phyloP scores from a whole-genome alignment of 2,888 invertebrate species.

The Cheilosia vulpina region DNA sequence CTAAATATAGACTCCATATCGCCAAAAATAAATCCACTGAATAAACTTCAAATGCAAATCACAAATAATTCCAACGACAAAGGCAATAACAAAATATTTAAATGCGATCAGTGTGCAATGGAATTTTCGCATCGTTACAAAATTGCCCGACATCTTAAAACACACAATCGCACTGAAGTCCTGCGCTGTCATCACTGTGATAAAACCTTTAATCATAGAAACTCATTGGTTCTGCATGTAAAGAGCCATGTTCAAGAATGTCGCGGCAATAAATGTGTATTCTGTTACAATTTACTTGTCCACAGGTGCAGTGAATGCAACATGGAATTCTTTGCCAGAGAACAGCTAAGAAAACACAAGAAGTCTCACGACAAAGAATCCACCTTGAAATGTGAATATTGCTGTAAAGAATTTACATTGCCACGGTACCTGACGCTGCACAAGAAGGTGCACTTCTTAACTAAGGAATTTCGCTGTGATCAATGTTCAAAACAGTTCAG shows the following conservation, averaged over 20 bases:
- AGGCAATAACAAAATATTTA: constrained; percentile 16
- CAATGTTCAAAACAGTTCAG: constrained; percentile 51
- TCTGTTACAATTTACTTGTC: constrained; percentile 58
- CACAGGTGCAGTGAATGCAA: constrained; percentile 48
- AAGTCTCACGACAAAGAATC: constrained; percentile 30
- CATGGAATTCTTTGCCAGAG: constrained; percentile 58
- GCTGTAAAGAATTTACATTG: constrained; percentile 48
- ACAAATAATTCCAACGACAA: neutral
- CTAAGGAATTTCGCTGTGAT: constrained; percentile 43
- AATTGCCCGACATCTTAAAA: constrained; percentile 43
- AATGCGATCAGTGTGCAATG: constrained; percentile 59
- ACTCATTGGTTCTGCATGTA: constrained; percentile 59
- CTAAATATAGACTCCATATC: constrained; percentile 46
- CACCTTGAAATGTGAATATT: constrained; percentile 53
- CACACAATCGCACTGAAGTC: constrained; percentile 27
- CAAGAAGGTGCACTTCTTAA: constrained; percentile 32
- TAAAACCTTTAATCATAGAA: constrained; percentile 57
- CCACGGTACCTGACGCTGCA: constrained; percentile 53
- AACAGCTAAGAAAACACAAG: constrained; percentile 54
- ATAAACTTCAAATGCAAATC: constrained; percentile 3
- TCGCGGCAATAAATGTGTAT: constrained; percentile 31
- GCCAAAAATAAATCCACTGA: constrained; percentile 15
- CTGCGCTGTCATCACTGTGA: constrained; percentile 61
- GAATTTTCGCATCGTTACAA: constrained; percentile 57
- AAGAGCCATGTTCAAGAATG: constrained; percentile 55